Evolutionary conservation across 2,888 invertebrate species (phyloP).

Genomic region (Notocelia uddmanniana): DNA sequence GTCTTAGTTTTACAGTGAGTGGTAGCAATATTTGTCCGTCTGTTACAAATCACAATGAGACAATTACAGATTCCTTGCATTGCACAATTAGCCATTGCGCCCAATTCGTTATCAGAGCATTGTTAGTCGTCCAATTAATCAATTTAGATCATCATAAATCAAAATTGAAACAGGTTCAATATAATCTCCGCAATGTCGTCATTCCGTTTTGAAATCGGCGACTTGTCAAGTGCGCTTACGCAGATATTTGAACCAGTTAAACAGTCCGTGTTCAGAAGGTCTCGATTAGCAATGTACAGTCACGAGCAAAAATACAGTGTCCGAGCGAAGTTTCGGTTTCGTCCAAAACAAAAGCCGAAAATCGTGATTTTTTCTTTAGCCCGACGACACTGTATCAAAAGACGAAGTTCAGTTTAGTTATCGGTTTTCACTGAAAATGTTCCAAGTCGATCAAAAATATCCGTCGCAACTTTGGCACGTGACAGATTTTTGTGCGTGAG

Average conservation of each 20-base stretch:
- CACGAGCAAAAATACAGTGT: too few species aligned
- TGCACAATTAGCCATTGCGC: conserved; percentile 13
- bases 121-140: conserved; percentile 31
- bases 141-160: conserved; percentile 31
- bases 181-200: conserved; percentile 34
- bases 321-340: too few species aligned
- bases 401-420: too few species aligned
- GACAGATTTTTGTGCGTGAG: too few species aligned
- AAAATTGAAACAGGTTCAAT: conserved; percentile 24
- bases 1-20: too few species aligned
- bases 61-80: conserved; percentile 3
- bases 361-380: too few species aligned
- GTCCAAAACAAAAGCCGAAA: too few species aligned
- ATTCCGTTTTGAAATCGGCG: conserved; percentile 28
- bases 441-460: too few species aligned
- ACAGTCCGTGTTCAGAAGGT: not conserved
- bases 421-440: too few species aligned
- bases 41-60: not conserved
- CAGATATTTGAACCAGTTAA: not conserved
- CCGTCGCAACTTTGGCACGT: too few species aligned
- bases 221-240: conserved; percentile 21
- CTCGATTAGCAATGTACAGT: not conserved
- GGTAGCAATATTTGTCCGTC: too few species aligned
- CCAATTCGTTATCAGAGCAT: conserved; percentile 7
- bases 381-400: too few species aligned